Evolutionary conservation across 1,140 invertebrate species (phyloP), one percentile per base, ranked within the genome.

Genomic region (Solenopsis fugax): DNA sequence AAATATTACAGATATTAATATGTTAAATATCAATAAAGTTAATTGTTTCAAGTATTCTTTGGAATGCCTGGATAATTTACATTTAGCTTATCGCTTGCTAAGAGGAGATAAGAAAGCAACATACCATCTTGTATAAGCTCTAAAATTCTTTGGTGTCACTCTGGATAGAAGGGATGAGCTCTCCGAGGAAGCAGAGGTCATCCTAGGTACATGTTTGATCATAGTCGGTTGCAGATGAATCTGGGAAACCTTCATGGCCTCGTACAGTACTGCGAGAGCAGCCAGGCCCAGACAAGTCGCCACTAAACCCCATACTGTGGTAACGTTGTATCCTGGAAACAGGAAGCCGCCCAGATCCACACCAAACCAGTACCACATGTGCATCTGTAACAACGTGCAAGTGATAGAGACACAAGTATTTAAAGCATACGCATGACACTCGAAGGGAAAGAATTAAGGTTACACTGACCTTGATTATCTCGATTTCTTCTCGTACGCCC

Each of bases 281-380:
- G 95, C 94, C 41, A 96, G 92, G 18, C 94, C 95, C 54, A 96
- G 92, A 92, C 96, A 96, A 3, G 95, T 96, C 60, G 95, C 93
- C 10, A 96, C 92, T 73, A 96, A 93, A 54, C 95, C 92, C 91
- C 94, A 94, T 3, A 93, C 90, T 13, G 95, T 95, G 41, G 78
- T 92, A 48, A 97, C 92, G 73, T 94, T 93, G 13, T 96, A 95
- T 3, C 96, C 96, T 37, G 95, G 75, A 90, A 97, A 96, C 80
- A 96, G 90, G 92, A 96, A 96, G 45, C 95, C 93, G 6, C 95
- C 95, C 37, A 96, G 88, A 89, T 96, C 92, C 65, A 94, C 95
- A 34, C 96, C 96, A 87, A 96, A 96, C 96, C 96, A 96, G 93
- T 96, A 96, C 92, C 93, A 95, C 95, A 96, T 96, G 89, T 96